Conservation (phyloP, 2,888 invertebrate species). For the Habrosyne pyritoides region DNA sequence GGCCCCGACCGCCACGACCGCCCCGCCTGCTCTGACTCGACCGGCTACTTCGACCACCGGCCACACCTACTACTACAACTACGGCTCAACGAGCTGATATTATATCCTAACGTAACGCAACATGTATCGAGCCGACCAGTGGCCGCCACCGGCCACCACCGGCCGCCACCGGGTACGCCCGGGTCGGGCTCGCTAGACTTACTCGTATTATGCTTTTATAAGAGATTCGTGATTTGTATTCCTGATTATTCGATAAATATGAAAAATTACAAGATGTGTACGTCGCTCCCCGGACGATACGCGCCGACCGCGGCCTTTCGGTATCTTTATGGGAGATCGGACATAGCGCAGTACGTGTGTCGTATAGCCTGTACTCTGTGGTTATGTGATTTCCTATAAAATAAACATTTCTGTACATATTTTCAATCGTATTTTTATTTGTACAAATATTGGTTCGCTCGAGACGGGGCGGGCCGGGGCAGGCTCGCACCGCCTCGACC, state of each 20-base stretch:
- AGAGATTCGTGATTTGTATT: constrained; percentile 83
- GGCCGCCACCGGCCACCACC: constrained; percentile 27
- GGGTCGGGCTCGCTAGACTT: constrained; percentile 47
- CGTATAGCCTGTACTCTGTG: constrained; percentile 62
- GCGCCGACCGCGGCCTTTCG: constrained; percentile 61
- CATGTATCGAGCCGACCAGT: constrained; percentile 31
- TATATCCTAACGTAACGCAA: constrained; percentile 47
- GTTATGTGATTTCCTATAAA: constrained; percentile 76
- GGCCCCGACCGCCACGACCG: neutral
- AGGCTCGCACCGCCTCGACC: neutral
- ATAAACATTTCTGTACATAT: constrained; percentile 83
- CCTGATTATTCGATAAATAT: constrained; percentile 78
- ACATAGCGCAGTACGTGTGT: constrained; percentile 60
- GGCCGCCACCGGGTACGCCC: constrained; percentile 27
- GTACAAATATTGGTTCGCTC: constrained; percentile 39
- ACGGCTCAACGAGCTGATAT: constrained; percentile 21
- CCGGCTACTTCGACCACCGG: neutral
- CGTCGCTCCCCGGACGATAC: constrained; percentile 74
- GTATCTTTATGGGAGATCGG: constrained; percentile 64
- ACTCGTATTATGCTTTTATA: constrained; percentile 81
- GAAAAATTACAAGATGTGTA: constrained; percentile 73
- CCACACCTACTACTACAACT: neutral
- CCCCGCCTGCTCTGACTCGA: neutral
- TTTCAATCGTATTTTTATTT: constrained; percentile 78
- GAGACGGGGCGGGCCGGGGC: constrained; percentile 8